Conservation (phyloP, 1,140 invertebrate genomes). For the Ectropis grisescens region DNA sequence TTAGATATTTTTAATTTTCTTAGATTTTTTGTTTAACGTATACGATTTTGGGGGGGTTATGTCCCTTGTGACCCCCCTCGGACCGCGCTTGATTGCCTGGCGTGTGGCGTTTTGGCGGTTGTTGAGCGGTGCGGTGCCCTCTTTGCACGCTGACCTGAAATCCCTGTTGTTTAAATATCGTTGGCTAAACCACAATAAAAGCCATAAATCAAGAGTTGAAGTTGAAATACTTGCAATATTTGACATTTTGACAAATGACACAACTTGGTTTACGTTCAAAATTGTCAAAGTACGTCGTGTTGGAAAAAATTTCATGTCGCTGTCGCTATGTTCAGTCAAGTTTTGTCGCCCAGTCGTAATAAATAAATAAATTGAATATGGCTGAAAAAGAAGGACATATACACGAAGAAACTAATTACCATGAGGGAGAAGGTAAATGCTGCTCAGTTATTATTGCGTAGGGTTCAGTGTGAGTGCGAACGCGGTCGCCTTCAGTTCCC, state of each 20-base stretch:
- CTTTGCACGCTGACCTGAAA: too few species aligned
- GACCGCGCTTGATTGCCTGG: too few species aligned
- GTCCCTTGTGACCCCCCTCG: too few species aligned
- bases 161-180: too few species aligned
- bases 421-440: slow-evolving; percentile 66
- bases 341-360: slow-evolving; percentile 28
- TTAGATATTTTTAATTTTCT: too few species aligned
- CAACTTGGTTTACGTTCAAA: slow-evolving; percentile 29
- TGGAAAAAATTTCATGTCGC: slow-evolving; percentile 62
- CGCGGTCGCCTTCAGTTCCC: slow-evolving; percentile 11
- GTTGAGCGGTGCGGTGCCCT: too few species aligned
- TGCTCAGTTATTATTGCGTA: slow-evolving; percentile 54
- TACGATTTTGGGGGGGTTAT: too few species aligned
- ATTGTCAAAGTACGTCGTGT: slow-evolving; percentile 58
- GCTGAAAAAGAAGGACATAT: slow-evolving; percentile 61
- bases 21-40: too few species aligned
- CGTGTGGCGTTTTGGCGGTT: too few species aligned
- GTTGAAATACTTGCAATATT: too few species aligned
- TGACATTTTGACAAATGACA: slow-evolving; percentile 48
- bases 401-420: slow-evolving; percentile 58
- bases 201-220: too few species aligned
- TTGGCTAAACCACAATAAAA: too few species aligned
- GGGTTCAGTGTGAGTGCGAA: slow-evolving; percentile 35
- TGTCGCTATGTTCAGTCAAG: slow-evolving; percentile 64
- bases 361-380: slow-evolving; percentile 69